Evolutionary conservation across 2,113 vertebrate genomes (phyloP).

Genomic region (Cyrtonyx montezumae): DNA sequence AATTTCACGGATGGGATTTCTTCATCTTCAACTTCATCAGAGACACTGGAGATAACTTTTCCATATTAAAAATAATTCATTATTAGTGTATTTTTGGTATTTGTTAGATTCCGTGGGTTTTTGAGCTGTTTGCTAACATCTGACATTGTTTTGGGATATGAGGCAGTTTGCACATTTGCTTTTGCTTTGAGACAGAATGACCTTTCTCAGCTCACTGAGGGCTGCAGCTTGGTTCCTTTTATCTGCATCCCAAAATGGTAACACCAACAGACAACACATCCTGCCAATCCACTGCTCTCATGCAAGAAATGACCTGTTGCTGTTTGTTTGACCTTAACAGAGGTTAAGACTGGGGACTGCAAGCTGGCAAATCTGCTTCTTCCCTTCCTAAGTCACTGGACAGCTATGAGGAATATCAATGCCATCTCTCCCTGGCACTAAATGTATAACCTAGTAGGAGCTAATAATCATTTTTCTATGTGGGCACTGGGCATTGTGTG

Average conservation of each 20-base stretch:
- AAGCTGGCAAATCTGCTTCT: neutral
- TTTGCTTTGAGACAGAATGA: neutral
- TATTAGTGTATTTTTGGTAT: neutral
- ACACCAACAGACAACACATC: neutral
- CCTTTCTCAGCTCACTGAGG: neutral
- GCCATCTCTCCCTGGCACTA: neutral
- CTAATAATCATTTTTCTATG: neutral
- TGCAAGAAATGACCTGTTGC: neutral
- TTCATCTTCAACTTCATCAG: slow-evolving; percentile 22
- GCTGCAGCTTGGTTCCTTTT: neutral
- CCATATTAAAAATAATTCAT: slow-evolving; percentile 14
- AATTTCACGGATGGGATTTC: slow-evolving; percentile 34
- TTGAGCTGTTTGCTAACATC: slow-evolving; percentile 34
- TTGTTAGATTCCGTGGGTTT: neutral
- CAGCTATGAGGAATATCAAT: neutral
- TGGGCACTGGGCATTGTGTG: neutral
- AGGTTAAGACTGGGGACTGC: neutral
- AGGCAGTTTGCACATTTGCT: neutral
- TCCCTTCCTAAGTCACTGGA: neutral
- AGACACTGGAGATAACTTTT: slow-evolving; percentile 24
- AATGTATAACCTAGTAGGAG: neutral
- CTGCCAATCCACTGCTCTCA: fast-evolving
- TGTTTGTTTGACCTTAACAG: neutral
- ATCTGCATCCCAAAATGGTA: neutral
- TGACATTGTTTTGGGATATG: neutral